Evolutionary conservation across 2,113 vertebrate species (phyloP).

Genomic region (Aythya baeri): DNA sequence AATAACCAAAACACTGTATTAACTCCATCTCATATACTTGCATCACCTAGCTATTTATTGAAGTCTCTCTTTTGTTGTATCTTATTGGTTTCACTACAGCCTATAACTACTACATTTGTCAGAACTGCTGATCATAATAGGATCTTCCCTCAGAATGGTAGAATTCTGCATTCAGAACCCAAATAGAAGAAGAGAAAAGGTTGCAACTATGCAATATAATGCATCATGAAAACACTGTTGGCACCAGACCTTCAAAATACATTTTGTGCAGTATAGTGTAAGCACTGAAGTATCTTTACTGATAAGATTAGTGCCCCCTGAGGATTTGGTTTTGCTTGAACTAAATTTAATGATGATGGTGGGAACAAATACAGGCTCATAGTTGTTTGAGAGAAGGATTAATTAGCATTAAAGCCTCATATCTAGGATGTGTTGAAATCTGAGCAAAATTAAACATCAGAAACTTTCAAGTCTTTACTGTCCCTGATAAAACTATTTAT

Average conservation of each 20-base stretch:
- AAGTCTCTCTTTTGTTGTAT: background rate
- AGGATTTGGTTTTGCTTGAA: background rate
- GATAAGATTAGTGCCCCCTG: background rate
- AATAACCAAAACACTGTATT: background rate
- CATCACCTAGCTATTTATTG: background rate
- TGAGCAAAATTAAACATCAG: background rate
- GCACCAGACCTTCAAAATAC: background rate
- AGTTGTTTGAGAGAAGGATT: background rate
- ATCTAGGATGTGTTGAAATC: background rate
- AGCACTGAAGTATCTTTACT: background rate
- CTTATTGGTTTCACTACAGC: background rate
- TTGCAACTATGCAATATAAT: background rate
- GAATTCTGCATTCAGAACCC: background rate
- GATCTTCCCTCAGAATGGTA: background rate
- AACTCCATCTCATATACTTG: background rate
- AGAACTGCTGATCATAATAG: background rate
- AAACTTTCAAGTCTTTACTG: background rate
- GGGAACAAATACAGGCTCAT: background rate
- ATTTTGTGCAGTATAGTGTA: background rate
- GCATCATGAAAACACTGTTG: background rate
- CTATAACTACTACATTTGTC: background rate
- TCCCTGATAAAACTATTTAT: background rate
- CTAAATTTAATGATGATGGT: background rate
- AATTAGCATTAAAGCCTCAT: background rate
- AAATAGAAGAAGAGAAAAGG: too few relatives aligned